These are phyloP conservation scores for Crotophaga sulcirostris DNA, from an alignment of 2,113 vertebrate species.

Conservation along the genomic window DNA sequence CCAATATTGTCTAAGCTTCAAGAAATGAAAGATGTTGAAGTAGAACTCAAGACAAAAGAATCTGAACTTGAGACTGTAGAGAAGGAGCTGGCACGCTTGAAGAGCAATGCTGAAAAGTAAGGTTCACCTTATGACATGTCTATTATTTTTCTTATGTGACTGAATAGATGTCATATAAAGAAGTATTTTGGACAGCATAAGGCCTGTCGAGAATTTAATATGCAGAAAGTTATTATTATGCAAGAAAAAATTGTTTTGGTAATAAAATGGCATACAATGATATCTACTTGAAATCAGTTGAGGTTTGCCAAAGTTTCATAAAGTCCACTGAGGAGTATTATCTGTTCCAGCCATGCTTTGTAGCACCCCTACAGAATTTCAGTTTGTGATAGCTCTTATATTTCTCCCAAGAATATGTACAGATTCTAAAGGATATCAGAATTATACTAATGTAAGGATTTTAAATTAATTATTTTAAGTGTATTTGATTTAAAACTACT, in stretches of 20 bases:
- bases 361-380: not conserved
- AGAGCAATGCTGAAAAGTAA: conserved; percentile 86
- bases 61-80: conserved; percentile 77
- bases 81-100: conserved; percentile 78
- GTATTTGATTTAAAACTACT: not conserved
- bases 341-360: not conserved
- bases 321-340: not conserved
- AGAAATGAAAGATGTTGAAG: conserved; percentile 81
- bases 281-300: not conserved
- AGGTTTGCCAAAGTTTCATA: not conserved
- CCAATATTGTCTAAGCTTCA: conserved; percentile 86
- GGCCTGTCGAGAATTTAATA: not conserved
- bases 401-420: not conserved
- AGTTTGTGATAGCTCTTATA: not conserved
- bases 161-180: not conserved
- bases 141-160: not conserved
- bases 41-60: conserved; percentile 78
- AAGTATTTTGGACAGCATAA: not conserved
- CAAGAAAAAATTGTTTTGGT: not conserved
- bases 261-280: not conserved
- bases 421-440: not conserved
- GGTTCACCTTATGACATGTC: not conserved
- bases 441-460: not conserved
- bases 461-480: not conserved
- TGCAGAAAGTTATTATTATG: not conserved